Conservation (phyloP, 2,113 vertebrate genomes). For the pig (Sus scrofa) region DNA sequence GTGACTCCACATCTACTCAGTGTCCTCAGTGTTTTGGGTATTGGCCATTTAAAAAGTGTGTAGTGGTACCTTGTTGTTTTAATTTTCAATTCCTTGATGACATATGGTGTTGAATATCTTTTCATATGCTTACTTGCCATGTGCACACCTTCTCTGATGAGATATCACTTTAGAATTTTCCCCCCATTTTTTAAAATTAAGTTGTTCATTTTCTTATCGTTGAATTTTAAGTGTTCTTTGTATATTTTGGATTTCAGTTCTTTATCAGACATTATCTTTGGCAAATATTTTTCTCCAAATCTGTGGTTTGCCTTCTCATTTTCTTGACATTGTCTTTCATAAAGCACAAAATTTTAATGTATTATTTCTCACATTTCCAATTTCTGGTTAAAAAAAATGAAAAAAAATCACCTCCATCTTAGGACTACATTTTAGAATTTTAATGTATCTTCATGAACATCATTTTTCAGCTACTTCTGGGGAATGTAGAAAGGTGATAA, state of each 20-base stretch:
- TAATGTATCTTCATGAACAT: neutral
- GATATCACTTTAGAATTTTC: neutral
- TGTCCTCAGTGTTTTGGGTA: neutral
- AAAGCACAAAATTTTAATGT: neutral
- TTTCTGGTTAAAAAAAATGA: slow-evolving; percentile 17
- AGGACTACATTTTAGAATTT: slow-evolving; percentile 31
- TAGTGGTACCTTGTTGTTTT: neutral
- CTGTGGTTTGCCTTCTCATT: neutral
- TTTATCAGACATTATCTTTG: neutral
- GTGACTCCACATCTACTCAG: neutral
- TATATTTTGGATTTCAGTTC: neutral
- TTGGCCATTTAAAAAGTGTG: neutral
- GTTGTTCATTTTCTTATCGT: neutral
- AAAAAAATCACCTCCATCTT: neutral
- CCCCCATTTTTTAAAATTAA: neutral
- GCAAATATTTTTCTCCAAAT: slow-evolving; percentile 38
- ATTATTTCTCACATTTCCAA: neutral
- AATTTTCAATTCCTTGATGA: neutral
- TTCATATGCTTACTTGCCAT: neutral
- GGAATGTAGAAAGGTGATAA: neutral
- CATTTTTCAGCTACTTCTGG: slow-evolving; percentile 11
- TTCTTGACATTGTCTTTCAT: neutral
- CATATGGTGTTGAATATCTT: neutral
- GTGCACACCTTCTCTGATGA: neutral
- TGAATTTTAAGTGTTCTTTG: neutral